Conservation (phyloP, 2,888 invertebrate genomes). For the Ashinkailepas kermadecensis region DNA sequence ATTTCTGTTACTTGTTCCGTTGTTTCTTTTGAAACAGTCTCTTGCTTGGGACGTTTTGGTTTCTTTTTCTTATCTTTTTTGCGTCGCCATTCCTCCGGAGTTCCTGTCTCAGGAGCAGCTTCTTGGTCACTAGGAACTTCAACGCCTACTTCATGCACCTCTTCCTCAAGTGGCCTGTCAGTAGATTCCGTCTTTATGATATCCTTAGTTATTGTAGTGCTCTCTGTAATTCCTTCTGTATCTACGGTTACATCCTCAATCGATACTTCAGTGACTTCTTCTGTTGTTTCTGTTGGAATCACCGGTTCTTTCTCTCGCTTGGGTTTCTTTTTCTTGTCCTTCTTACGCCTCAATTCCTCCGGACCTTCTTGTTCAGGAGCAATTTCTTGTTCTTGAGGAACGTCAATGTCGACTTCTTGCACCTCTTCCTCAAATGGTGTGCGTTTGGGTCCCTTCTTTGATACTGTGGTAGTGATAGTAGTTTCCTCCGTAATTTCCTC, state of each 20-base stretch:
- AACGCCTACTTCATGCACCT: constrained; percentile 35
- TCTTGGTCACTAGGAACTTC: constrained; percentile 44
- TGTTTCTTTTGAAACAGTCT: background rate
- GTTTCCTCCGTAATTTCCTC: background rate
- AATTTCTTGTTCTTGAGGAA: constrained; percentile 29
- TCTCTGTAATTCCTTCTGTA: background rate
- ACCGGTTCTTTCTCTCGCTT: constrained; percentile 37
- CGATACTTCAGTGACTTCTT: constrained; percentile 28
- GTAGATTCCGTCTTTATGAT: no score
- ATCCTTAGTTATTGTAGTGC: no score
- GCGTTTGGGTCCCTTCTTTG: constrained; percentile 8
- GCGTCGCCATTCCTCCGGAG: constrained; percentile 25
- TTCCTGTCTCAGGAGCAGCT: constrained; percentile 34
- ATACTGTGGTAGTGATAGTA: background rate
- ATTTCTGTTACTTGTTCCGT: background rate
- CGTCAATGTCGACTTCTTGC: constrained; percentile 33
- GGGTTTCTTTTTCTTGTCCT: constrained; percentile 41
- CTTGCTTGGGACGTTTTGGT: background rate
- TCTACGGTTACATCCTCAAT: constrained; percentile 30
- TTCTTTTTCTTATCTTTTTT: constrained; percentile 16
- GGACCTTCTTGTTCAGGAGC: constrained; percentile 35
- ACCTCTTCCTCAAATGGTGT: constrained; percentile 28
- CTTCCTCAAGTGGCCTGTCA: constrained; percentile 32
- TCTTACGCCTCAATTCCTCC: constrained; percentile 47
- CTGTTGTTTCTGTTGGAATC: constrained; percentile 28